Base-by-base conservation (phyloP, 2,888 invertebrate species). In the Gandaritis pyraliata region DNA sequence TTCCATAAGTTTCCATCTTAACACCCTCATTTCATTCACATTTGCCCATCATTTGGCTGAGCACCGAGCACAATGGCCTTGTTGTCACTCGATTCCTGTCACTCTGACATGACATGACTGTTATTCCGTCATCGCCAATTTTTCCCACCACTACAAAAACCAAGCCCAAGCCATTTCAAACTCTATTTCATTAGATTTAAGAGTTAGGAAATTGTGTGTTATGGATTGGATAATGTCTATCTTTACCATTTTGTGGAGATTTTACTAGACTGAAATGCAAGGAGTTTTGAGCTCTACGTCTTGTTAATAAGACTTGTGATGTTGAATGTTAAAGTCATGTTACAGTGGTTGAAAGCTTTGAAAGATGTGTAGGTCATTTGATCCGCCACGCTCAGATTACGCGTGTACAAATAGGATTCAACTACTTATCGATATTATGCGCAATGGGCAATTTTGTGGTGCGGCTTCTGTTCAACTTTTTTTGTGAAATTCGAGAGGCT, bases 381-480 rank as follows among this genome's bases (percentile, higher is more conserved):
- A 86, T 76, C 73, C 77, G 61, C 66, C 66, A 68, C 66, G 65
- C 72, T 79, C 78, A 60, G 71, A 75, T 83, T 82, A 76, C 78
- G 70, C 77, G 77, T 82, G 69, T 77, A 80, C 76, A 84, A 84
- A 83, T 81, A 81, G 74, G 77, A 79, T 78, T 74, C 69, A 71
- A 66, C 67, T 72, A 66, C 63, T 69, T 66, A 56, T 72, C 71
- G 72, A 62, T 65, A 58, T 68, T 69, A 54, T 68, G 61, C 61
- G 68, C 61, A 61, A 62, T 45, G 45, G 58, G 45, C 52, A 57
- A 62, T 62, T 65, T 48, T 48, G 49, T 61, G 47, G 53, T 45
- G 43, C 50, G 51, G 57, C 48, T 66, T 53, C 61, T 58, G 58
- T 58, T 53, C 12, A 52, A 13, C 13, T 52, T 57, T 53, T 58